phyloP scores from a whole-genome alignment of 2,888 invertebrate species.

The Allolobophora icterica region DNA sequence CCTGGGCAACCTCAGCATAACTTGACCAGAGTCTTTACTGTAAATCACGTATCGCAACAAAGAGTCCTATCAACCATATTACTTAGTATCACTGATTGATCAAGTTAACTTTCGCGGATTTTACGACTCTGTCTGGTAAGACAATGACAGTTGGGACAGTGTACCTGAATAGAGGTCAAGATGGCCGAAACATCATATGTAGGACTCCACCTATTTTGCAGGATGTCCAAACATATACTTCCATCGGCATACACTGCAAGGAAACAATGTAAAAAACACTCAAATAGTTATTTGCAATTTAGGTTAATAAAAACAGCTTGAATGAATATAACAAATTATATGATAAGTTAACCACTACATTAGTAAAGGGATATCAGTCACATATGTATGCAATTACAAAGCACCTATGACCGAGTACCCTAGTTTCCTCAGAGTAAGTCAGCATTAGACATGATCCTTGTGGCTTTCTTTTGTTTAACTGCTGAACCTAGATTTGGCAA shows the following conservation, averaged over 20 bases:
- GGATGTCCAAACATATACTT: constrained; percentile 97
- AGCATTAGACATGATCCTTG: not conserved
- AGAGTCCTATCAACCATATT: not conserved
- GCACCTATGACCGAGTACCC: not conserved
- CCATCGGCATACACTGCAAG: constrained; percentile 91
- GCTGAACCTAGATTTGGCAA: not conserved
- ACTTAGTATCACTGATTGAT: not conserved
- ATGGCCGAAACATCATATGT: constrained; percentile 99
- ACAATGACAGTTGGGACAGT: too few species aligned
- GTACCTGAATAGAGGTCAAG: constrained; percentile 98
- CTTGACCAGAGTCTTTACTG: not conserved
- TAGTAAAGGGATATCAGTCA: not conserved
- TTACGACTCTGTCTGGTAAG: too few species aligned
- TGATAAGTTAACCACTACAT: not conserved
- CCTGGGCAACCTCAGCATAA: not conserved
- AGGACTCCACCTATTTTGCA: constrained; percentile 99
- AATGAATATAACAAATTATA: not conserved
- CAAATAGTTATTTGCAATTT: constrained; percentile 23
- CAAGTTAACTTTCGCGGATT: too few species aligned
- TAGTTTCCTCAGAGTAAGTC: not conserved
- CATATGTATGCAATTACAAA: not conserved
- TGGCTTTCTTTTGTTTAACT: not conserved
- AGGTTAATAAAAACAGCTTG: not conserved
- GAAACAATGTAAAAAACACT: constrained; percentile 30
- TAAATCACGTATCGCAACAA: not conserved